phyloP scores from a whole-genome alignment of 2,113 vertebrate genomes.

The Varanus salvator region DNA sequence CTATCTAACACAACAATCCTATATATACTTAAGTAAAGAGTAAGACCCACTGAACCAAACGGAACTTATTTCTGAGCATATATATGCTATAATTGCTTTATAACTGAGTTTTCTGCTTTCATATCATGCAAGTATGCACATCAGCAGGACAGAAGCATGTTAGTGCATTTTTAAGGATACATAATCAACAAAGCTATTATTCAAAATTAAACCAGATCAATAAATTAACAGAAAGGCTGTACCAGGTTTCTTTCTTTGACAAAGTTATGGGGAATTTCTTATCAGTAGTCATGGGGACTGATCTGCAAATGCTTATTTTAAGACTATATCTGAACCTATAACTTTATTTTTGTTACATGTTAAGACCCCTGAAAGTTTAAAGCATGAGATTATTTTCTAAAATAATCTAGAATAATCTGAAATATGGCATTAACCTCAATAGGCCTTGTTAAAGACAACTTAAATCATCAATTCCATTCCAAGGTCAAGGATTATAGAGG shows the following conservation, averaged over 20 bases:
- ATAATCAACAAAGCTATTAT: constrained; percentile 24
- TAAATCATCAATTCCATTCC: neutral
- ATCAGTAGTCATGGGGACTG: constrained; percentile 12
- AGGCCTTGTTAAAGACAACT: neutral
- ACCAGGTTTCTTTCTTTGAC: neutral
- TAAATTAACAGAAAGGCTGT: neutral
- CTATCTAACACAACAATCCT: neutral
- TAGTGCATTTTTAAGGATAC: constrained; percentile 36
- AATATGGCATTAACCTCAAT: neutral
- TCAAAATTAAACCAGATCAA: neutral
- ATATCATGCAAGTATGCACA: constrained; percentile 15
- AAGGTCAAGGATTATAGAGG: neutral
- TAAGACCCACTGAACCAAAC: neutral
- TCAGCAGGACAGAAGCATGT: neutral
- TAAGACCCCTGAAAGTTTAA: neutral
- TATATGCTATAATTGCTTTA: neutral
- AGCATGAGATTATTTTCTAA: neutral
- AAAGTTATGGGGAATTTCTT: neutral
- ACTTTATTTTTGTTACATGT: neutral
- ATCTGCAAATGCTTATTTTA: neutral
- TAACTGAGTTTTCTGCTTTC: neutral
- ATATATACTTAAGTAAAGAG: neutral
- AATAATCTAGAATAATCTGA: neutral
- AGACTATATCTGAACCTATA: neutral
- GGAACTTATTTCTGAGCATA: neutral